Percentiles rank a stretch among this genome's conserved stretches.
phyloP scores from a whole-genome alignment of 2,113 vertebrate species.

The Peromyscus leucopus region DNA sequence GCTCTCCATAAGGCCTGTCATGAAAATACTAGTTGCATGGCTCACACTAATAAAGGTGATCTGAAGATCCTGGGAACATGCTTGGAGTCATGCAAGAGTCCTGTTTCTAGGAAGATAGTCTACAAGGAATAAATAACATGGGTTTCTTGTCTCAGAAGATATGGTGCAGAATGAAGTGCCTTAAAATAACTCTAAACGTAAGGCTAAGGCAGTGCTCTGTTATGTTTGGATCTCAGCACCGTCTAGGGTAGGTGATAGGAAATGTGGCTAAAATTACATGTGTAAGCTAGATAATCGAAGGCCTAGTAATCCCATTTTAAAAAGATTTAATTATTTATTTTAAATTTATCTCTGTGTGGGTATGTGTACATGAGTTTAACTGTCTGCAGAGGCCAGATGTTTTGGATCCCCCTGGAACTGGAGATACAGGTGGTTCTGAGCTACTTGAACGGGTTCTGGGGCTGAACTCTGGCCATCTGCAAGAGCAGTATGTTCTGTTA shows the following conservation, averaged over 20 bases:
- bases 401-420: not conserved
- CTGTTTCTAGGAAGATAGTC: not conserved
- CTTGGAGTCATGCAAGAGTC: not conserved
- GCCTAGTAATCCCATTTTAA: not conserved
- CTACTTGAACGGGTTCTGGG: not conserved
- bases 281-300: not conserved
- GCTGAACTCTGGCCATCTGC: not conserved
- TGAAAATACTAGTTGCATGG: not conserved
- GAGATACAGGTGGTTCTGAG: not conserved
- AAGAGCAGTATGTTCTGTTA: not conserved
- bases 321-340: not conserved
- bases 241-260: not conserved
- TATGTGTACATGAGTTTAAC: not conserved
- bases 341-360: not conserved
- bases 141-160: not conserved
- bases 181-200: not conserved
- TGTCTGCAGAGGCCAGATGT: not conserved
- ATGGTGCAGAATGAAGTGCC: not conserved
- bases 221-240: not conserved
- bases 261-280: not conserved
- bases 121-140: not conserved
- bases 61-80: not conserved
- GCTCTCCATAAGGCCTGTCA: not conserved
- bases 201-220: not conserved
- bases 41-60: not conserved